Percentiles rank a stretch among this genome's conserved stretches.
These are phyloP conservation scores for Gavia stellata DNA, from an alignment of 2,113 vertebrate genomes.

Conservation along the genomic window DNA sequence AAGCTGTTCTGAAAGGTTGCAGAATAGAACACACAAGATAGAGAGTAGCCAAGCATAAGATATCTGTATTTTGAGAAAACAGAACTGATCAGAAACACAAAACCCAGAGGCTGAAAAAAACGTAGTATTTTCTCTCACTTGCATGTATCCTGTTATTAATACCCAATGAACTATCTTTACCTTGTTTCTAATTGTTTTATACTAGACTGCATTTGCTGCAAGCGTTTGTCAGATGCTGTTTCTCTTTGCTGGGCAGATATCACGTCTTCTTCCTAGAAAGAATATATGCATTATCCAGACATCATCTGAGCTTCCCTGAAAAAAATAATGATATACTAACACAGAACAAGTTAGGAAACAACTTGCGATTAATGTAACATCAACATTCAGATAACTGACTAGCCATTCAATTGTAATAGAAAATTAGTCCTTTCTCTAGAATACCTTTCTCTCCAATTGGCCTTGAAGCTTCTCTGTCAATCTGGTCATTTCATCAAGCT, in stretches of 20 bases:
- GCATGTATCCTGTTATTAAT: neutral
- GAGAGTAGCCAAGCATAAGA: neutral
- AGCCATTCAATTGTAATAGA: neutral
- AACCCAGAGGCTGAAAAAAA: neutral
- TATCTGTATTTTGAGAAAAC: neutral
- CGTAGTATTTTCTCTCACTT: neutral
- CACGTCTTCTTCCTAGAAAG: constrained; percentile 81
- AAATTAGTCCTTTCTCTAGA: neutral
- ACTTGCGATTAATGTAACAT: neutral
- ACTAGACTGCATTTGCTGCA: constrained; percentile 81
- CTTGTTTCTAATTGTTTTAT: constrained; percentile 84
- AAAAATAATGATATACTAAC: neutral
- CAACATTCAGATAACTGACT: neutral
- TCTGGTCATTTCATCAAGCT: constrained; percentile 84
- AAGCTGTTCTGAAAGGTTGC: neutral
- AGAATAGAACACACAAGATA: neutral
- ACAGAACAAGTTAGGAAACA: neutral
- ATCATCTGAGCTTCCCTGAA: neutral
- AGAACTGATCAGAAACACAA: neutral
- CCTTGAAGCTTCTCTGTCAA: constrained; percentile 76
- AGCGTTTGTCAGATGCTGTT: constrained; percentile 77
- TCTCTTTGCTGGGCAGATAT: constrained; percentile 79
- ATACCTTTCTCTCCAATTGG: constrained; percentile 84
- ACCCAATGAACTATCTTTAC: constrained; percentile 56
- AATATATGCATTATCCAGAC: neutral